Conservation (phyloP, 2,113 vertebrate species). For the Mormyrus lacerda region DNA sequence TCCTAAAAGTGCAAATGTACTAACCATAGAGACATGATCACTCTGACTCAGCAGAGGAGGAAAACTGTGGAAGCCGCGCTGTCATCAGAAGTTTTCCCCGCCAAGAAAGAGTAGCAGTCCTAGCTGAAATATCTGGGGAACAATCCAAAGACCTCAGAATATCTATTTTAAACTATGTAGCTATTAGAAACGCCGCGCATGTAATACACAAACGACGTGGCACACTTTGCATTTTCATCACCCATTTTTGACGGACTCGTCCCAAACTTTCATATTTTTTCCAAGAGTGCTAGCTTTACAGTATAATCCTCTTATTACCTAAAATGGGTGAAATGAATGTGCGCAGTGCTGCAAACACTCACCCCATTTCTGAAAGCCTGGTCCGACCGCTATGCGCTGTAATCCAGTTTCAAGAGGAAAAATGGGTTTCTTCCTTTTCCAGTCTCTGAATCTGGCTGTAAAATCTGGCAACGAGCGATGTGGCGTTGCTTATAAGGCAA, state of each 20-base stretch:
- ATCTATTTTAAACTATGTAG: background rate
- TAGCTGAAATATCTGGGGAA: background rate
- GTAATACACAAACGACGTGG: background rate
- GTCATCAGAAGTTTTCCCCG: background rate
- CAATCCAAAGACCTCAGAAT: background rate
- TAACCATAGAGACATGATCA: background rate
- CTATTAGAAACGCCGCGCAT: background rate
- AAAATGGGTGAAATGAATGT: background rate
- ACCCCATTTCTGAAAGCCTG: constrained; percentile 53
- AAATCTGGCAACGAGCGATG: constrained; percentile 26
- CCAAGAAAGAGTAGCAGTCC: background rate
- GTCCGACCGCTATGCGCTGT: constrained; percentile 15
- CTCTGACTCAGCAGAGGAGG: background rate
- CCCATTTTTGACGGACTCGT: background rate
- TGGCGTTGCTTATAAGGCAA: background rate
- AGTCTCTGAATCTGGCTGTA: background rate
- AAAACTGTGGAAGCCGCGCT: background rate
- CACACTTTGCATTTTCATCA: background rate
- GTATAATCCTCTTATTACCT: background rate
- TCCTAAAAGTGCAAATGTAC: background rate
- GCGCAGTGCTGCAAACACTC: constrained; percentile 30
- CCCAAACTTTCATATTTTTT: background rate
- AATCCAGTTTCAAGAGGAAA: background rate
- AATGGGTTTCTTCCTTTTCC: constrained; percentile 3
- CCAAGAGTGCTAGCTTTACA: background rate